These are phyloP conservation scores for Gastracanthus pulcherrimus DNA, from an alignment of 2,888 invertebrate species.

Conservation along the genomic window DNA sequence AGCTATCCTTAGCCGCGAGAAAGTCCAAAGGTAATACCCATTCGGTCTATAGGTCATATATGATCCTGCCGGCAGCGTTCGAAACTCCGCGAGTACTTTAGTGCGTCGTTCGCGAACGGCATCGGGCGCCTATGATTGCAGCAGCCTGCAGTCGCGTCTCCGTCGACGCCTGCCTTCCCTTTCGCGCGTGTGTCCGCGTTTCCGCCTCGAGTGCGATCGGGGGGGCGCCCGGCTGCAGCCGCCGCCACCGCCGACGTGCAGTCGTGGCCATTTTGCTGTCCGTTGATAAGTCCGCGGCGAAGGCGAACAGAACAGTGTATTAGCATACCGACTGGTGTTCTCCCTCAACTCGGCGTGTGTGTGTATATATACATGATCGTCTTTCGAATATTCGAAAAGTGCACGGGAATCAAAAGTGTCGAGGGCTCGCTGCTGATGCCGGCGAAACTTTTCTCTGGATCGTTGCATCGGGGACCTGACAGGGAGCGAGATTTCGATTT, in stretches of 20 bases:
- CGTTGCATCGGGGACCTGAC: too few species aligned
- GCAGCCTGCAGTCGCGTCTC: too few species aligned
- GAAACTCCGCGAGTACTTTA: too few species aligned
- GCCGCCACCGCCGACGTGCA: constrained; percentile 3
- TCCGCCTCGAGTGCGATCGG: neutral
- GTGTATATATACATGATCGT: too few species aligned
- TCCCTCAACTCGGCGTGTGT: neutral
- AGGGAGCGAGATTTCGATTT: neutral
- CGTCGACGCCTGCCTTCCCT: neutral
- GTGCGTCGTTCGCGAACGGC: too few species aligned
- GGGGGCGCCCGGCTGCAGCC: neutral
- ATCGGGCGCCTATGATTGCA: too few species aligned
- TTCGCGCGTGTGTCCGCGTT: neutral
- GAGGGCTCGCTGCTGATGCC: neutral
- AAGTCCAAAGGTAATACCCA: too few species aligned
- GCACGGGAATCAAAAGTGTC: constrained; percentile 15
- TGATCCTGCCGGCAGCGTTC: too few species aligned
- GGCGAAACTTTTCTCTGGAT: neutral
- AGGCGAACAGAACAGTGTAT: constrained; percentile 68
- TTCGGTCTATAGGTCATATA: too few species aligned
- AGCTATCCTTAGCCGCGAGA: too few species aligned
- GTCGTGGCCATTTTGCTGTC: constrained; percentile 76
- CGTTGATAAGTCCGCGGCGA: constrained; percentile 76
- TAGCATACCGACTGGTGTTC: constrained; percentile 76
- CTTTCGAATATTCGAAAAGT: constrained; percentile 49